These are phyloP conservation scores for Urosaurus nigricauda DNA, from an alignment of 2,797 vertebrate species.

Conservation along the genomic window DNA sequence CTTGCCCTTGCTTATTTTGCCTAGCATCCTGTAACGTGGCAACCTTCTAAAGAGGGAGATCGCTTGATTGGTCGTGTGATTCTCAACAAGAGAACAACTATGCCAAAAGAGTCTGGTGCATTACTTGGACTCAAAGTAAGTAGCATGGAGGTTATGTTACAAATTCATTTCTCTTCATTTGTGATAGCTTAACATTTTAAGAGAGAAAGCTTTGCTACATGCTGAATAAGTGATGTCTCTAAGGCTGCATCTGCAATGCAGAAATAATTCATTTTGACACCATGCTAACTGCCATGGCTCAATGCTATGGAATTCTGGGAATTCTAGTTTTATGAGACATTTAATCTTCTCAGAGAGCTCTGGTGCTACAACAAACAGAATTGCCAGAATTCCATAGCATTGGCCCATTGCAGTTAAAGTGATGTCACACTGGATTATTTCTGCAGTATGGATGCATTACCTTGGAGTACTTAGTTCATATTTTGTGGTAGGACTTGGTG, in stretches of 20 bases:
- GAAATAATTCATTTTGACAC: too few relatives aligned
- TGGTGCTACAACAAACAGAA: too few relatives aligned
- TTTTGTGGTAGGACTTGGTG: too few relatives aligned
- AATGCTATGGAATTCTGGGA: too few relatives aligned
- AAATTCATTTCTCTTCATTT: background rate
- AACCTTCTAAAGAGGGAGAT: slow-evolving; percentile 98
- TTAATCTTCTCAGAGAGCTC: too few relatives aligned
- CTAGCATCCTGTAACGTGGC: slow-evolving; percentile 98
- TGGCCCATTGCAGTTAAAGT: too few relatives aligned
- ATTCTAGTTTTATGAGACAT: too few relatives aligned
- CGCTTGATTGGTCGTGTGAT: slow-evolving; percentile 97
- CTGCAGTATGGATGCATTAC: too few relatives aligned
- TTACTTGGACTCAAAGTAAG: slow-evolving; percentile 95
- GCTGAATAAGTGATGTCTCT: background rate
- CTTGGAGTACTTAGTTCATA: background rate
- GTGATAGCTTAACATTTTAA: background rate
- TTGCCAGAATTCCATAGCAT: too few relatives aligned
- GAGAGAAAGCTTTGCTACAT: background rate
- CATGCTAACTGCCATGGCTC: too few relatives aligned
- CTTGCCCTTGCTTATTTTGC: slow-evolving; percentile 40
- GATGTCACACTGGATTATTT: too few relatives aligned
- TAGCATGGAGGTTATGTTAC: slow-evolving; percentile 24
- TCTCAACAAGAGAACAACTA: slow-evolving; percentile 95
- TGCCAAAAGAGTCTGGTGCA: slow-evolving; percentile 95
- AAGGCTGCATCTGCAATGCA: too few relatives aligned